A percentile compares a stretch with the other conserved stretches of the same genome.
These are phyloP conservation scores for Andrena bucephala DNA, from an alignment of 2,888 invertebrate genomes.

Conservation along the genomic window DNA sequence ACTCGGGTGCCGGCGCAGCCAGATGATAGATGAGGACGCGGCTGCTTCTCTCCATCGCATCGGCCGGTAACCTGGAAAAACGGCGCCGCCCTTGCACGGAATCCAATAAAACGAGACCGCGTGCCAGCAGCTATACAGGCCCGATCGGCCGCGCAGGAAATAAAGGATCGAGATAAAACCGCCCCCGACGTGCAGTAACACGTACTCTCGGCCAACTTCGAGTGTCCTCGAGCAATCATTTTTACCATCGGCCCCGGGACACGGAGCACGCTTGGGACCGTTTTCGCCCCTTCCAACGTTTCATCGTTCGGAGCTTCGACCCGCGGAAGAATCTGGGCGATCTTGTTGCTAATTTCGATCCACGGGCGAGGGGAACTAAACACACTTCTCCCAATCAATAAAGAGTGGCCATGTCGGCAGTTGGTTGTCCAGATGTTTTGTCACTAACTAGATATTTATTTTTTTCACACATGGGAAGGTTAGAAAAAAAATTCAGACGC, in stretches of 20 bases:
- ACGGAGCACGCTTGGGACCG: slow-evolving; percentile 7
- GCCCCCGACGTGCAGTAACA: slow-evolving; percentile 54
- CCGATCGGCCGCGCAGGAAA: slow-evolving; percentile 64
- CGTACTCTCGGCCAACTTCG: slow-evolving; percentile 48
- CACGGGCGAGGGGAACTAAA: too few relatives aligned
- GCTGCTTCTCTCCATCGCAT: slow-evolving; percentile 60
- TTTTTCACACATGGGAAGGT: too few relatives aligned
- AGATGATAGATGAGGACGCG: slow-evolving; percentile 73
- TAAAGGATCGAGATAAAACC: slow-evolving; percentile 67
- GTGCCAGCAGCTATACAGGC: slow-evolving; percentile 55
- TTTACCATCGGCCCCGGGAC: slow-evolving; percentile 34
- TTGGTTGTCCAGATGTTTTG: too few relatives aligned
- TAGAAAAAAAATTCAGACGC: too few relatives aligned
- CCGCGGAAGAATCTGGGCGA: not conserved
- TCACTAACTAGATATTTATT: too few relatives aligned
- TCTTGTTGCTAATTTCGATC: too few relatives aligned
- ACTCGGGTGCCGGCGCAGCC: slow-evolving; percentile 63
- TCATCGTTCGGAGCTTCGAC: slow-evolving; percentile 6
- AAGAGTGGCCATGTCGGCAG: too few relatives aligned
- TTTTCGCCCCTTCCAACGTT: slow-evolving; percentile 20
- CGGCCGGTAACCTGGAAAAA: slow-evolving; percentile 69
- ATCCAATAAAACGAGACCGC: slow-evolving; percentile 72
- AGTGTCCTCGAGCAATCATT: slow-evolving; percentile 60
- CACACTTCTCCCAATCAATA: too few relatives aligned
- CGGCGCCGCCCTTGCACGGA: slow-evolving; percentile 68